Base-by-base conservation (phyloP, 2,888 invertebrate genomes). In the Netelia melanura region DNA sequence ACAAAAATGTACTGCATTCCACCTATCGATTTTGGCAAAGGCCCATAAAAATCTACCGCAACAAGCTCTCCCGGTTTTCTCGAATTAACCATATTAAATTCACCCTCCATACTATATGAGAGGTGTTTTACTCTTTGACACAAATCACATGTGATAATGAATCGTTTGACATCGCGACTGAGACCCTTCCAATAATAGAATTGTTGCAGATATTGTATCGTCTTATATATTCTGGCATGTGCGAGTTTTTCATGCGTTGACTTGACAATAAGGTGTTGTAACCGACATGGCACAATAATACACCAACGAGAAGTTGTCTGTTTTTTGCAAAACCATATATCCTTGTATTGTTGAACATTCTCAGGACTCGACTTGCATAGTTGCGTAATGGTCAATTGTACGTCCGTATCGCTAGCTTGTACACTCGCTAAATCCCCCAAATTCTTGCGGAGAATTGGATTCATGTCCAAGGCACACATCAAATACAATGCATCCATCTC, bases 11-110 rank as follows among this genome's bases (percentile, higher is more conserved):
- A 87, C 23, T 85, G 81, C 2, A 81, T 72, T 5, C 85, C 83
- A 3, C 86, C 85, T 25, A 48, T 61, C 0, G 75, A 78, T 0
- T 6, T 54, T 1, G 84, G 86, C 0, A 86, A 44, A 14, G 87
- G 86, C 0, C 84, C 87, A 80, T 87, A 87, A 54, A 77, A 87
- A 83, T 87, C 86, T 0, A 86, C 75, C 0, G 84, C 80, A 1
- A 86, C 65, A 0, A 86, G 10, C 0, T 87, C 84, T 11, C 70
- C 61, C 17, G 84, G 86, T 9, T 52, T 11, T 1, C 43, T 17
- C 0, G 84, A n/a, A 3, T 54, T 43, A 0, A 86, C 67, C 48
- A 74, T 44, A 14, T 75, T 38, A 56, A 67, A 85, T 10, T 77
- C 70, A 10, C 84, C 83, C 30, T 87, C 86, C 86, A 84, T 84